Evolutionary conservation across 2,113 vertebrate genomes (phyloP).

Genomic region (Stigmatopora argus): DNA sequence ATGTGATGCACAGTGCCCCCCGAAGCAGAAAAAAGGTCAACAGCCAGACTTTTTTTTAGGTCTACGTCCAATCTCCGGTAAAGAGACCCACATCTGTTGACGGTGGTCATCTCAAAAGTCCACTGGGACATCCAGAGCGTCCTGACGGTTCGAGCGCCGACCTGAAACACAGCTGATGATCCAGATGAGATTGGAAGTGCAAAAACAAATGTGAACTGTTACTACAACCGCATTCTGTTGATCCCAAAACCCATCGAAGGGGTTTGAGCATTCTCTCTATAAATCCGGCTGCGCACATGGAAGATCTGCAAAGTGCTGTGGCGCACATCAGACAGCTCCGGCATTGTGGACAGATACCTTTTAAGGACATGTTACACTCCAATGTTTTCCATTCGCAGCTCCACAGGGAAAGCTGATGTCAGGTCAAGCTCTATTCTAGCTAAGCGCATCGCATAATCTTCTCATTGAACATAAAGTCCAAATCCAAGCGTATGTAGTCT

Average conservation of each 20-base stretch:
- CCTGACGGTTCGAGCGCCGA: constrained; percentile 16
- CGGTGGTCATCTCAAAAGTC: constrained; percentile 34
- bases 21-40: not conserved
- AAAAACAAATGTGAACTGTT: not conserved
- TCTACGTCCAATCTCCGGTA: constrained; percentile 43
- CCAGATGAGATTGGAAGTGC: not conserved
- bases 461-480: constrained; percentile 1
- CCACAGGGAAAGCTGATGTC: constrained; percentile 22
- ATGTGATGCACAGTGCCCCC: constrained; percentile 65
- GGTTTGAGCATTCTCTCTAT: constrained; percentile 4
- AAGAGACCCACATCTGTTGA: constrained; percentile 42
- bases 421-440: constrained; percentile 22
- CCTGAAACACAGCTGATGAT: constrained; percentile 1
- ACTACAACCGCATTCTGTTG: not conserved
- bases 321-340: constrained; percentile 40
- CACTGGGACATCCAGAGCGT: constrained; percentile 7
- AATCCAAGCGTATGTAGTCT: not conserved
- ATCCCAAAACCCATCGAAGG: not conserved
- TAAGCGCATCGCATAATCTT: constrained; percentile 7
- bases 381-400: constrained; percentile 51
- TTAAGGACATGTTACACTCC: constrained; percentile 67
- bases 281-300: constrained; percentile 19
- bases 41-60: constrained; percentile 24
- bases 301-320: constrained; percentile 41
- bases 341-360: constrained; percentile 56